Evolutionary conservation across 1,140 invertebrate genomes (phyloP).

Genomic region (Pseudomyrmex pallidus): DNA sequence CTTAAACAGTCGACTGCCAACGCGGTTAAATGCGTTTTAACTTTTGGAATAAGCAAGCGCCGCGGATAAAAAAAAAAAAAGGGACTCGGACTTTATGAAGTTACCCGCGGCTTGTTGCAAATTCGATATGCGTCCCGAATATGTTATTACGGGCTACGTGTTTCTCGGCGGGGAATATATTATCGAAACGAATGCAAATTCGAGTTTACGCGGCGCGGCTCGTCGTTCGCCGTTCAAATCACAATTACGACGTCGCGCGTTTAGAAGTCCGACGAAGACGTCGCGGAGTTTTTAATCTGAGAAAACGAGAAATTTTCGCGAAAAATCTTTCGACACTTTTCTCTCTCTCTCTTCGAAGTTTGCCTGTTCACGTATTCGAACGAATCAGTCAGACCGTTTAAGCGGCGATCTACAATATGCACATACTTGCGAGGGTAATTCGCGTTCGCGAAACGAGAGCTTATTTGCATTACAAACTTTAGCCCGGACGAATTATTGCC

Average conservation of each 20-base stretch:
- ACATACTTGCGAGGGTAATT: slow-evolving; percentile 29
- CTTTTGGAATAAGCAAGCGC: slow-evolving; percentile 48
- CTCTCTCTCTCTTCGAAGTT: neutral
- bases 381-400: neutral
- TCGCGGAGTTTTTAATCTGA: slow-evolving; percentile 12
- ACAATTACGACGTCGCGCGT: neutral
- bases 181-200: slow-evolving; percentile 37
- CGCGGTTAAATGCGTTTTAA: slow-evolving; percentile 35
- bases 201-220: neutral
- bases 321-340: too few species aligned
- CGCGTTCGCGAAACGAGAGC: slow-evolving; percentile 13
- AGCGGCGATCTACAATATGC: slow-evolving; percentile 8
- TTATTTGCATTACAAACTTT: slow-evolving; percentile 49
- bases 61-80: neutral
- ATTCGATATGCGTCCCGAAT: slow-evolving; percentile 39
- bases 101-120: slow-evolving; percentile 30
- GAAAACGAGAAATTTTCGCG: neutral
- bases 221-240: neutral
- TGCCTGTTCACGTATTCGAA: neutral
- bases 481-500: slow-evolving; percentile 36
- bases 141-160: slow-evolving; percentile 40
- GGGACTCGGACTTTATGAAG: slow-evolving; percentile 25
- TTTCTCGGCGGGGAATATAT: slow-evolving; percentile 21
- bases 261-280: neutral
- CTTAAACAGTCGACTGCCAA: slow-evolving; percentile 8